Evolutionary conservation across 1,140 invertebrate species (phyloP), one percentile per base, ranked within the genome.

Genomic region (Sarcophaga peregrina): DNA sequence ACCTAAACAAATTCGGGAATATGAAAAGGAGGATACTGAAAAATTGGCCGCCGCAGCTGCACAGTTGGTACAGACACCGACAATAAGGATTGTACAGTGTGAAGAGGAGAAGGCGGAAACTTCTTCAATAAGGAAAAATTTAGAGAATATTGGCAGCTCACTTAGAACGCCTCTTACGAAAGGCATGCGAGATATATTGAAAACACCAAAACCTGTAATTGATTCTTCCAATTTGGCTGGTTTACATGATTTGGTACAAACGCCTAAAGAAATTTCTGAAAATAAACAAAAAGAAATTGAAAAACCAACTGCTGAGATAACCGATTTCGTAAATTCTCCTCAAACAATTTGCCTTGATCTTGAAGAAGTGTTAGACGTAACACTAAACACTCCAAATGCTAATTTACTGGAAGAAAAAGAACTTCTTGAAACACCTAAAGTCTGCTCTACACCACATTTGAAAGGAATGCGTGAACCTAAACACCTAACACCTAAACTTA

Each of bases 401-500:
- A 20, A 46, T 13, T 54, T 62, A 54, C 7, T 52, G 37, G 72
- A 73, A 9, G 74, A 76, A 48, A 72, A 73, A n/a, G 82, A 82
- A 73, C 25, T 83, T 47, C 54, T 83, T 13, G 73, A 80, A 25
- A 73, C 82, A 0, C 7, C 72, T 72, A 74, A 82, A 62, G 87
- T 47, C 8, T 37, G 20, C 52, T 20, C 9, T 0, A 76, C 82
- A 17, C 73, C 82, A n/a, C 50, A 73, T 11, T 82, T 68, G 17
- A 46, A 76, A 52, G 81, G 81, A 15, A 74, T 82, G 48, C 68
- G 47, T 75, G 81, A 82, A 52, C 11, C 74, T 20, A 89, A 87
- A 1, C 87, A 88, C n/a, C n/a, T n/a, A 5, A 80, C 75, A 46
- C 82, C 82, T 8, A 83, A 83, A 25, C 47, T 72, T 3, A 78